These are phyloP conservation scores for Cydia fagiglandana DNA, from an alignment of 1,140 invertebrate species.

Conservation along the genomic window DNA sequence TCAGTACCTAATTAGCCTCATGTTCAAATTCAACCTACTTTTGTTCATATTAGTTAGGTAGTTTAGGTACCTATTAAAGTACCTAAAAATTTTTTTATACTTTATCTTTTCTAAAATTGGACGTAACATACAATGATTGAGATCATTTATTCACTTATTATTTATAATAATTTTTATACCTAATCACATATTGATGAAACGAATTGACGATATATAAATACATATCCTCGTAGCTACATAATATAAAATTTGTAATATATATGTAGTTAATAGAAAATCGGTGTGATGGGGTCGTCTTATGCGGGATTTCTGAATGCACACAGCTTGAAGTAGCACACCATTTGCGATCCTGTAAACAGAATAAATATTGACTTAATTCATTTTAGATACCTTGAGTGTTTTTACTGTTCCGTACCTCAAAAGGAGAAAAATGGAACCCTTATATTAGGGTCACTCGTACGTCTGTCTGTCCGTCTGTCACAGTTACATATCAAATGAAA, in stretches of 20 bases:
- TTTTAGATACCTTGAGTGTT: neutral
- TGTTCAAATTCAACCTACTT: no score
- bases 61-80: no score
- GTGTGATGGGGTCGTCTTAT: conserved; percentile 30
- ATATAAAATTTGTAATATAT: neutral
- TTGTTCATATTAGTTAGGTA: no score
- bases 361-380: neutral
- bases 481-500: no score
- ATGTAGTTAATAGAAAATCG: neutral
- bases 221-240: neutral
- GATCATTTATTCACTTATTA: neutral
- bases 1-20: no score
- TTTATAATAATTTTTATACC: neutral
- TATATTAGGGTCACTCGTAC: no score
- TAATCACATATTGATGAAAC: conserved; percentile 17
- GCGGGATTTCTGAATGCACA: conserved; percentile 45
- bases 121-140: conserved; percentile 7
- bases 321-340: conserved; percentile 54
- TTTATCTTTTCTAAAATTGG: neutral
- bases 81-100: no score
- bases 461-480: no score
- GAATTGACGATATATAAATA: neutral
- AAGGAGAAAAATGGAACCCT: no score
- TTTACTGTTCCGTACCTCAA: no score
- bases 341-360: conserved; percentile 39